These are phyloP conservation scores for Eledone cirrhosa DNA, from an alignment of 2,888 invertebrate species.

Conservation along the genomic window DNA sequence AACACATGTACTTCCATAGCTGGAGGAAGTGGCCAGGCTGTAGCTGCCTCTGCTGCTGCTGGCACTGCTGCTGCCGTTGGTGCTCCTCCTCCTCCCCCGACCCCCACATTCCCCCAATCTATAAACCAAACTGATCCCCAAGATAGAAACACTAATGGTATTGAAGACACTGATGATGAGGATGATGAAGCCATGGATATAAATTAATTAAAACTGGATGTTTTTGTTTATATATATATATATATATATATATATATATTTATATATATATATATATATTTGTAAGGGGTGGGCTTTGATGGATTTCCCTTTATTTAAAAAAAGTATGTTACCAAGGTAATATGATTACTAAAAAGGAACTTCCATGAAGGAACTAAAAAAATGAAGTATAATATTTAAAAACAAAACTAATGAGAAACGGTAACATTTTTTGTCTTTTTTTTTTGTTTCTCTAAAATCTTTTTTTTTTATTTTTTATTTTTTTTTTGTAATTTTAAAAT, in stretches of 20 bases:
- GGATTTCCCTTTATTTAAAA: neutral
- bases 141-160: conserved; percentile 23
- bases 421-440: no score
- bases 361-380: neutral
- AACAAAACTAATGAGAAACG: neutral
- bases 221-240: neutral
- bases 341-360: neutral
- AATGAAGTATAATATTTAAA: neutral
- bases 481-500: no score
- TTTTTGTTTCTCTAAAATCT: no score
- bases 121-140: conserved; percentile 1
- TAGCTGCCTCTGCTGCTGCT: conserved; percentile 22
- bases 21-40: neutral
- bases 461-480: no score
- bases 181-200: conserved; percentile 30
- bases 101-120: neutral
- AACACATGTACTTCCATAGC: neutral
- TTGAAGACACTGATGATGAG: conserved; percentile 18
- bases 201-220: conserved; percentile 1
- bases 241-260: conserved; percentile 4
- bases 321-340: neutral
- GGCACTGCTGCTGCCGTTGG: conserved; percentile 15
- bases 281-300: neutral
- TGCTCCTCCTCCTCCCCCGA: neutral
- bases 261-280: conserved; percentile 11